Conservation (phyloP, 2,797 vertebrate genomes). For the Sebastes elongatus region DNA sequence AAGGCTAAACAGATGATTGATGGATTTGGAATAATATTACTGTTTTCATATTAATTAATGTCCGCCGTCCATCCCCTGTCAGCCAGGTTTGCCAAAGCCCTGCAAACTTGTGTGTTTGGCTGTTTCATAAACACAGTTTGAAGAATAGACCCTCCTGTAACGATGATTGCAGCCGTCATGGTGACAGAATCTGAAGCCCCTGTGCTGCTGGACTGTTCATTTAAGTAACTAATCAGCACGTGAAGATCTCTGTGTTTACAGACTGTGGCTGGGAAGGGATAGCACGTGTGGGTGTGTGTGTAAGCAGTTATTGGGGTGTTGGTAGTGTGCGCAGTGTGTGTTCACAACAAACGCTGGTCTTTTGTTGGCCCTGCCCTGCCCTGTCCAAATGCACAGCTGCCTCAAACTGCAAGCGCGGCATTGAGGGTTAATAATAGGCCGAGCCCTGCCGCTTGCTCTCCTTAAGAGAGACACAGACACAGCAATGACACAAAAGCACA, state of each 20-base stretch:
- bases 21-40: neutral
- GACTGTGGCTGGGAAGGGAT: slow-evolving; percentile 18
- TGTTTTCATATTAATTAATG: neutral
- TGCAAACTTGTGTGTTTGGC: neutral
- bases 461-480: slow-evolving; percentile 58
- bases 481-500: slow-evolving; percentile 42
- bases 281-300: slow-evolving; percentile 1
- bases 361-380: slow-evolving; percentile 68
- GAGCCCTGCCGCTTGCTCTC: slow-evolving; percentile 62
- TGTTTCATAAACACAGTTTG: neutral
- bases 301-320: slow-evolving; percentile 4
- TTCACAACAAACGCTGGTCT: slow-evolving; percentile 48
- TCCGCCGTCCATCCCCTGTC: neutral
- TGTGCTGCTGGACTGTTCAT: slow-evolving; percentile 31
- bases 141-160: slow-evolving; percentile 19
- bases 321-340: slow-evolving; percentile 5
- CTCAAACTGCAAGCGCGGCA: slow-evolving; percentile 59
- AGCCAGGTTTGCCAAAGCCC: neutral
- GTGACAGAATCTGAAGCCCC: slow-evolving; percentile 45
- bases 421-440: slow-evolving; percentile 84
- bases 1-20: neutral
- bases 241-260: slow-evolving; percentile 49
- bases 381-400: slow-evolving; percentile 72
- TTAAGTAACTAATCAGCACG: slow-evolving; percentile 62
- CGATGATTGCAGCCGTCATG: slow-evolving; percentile 28